These are phyloP conservation scores for Cavia aperea DNA, from an alignment of 2,113 vertebrate genomes.

Conservation along the genomic window DNA sequence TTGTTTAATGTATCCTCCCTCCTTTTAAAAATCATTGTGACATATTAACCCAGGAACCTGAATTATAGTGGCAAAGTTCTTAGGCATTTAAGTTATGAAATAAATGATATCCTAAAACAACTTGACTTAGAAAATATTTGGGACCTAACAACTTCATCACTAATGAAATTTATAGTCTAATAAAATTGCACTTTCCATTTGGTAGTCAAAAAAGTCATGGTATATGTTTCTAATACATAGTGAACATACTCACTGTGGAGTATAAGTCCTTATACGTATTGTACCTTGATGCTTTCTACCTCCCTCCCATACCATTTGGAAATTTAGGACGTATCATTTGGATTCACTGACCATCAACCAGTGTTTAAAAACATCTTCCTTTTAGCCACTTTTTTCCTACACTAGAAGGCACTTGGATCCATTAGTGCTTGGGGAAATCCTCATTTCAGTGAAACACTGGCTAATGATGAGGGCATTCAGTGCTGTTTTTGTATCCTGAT, in stretches of 20 bases:
- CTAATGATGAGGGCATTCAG: neutral
- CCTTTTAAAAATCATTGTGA: neutral
- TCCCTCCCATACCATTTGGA: neutral
- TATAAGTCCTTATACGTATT: no score
- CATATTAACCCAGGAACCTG: neutral
- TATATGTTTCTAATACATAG: neutral
- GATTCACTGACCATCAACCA: neutral
- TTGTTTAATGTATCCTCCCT: neutral
- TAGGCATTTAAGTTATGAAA: constrained; percentile 5
- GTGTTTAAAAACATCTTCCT: constrained; percentile 4
- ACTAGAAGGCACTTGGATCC: neutral
- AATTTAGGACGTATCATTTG: neutral
- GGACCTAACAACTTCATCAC: neutral
- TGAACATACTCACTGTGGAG: neutral
- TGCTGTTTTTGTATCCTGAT: constrained; percentile 15
- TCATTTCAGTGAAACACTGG: neutral
- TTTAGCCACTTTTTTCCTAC: neutral
- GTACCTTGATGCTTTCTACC: neutral
- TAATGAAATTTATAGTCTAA: neutral
- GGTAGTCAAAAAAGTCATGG: neutral
- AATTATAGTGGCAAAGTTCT: neutral
- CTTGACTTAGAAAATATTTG: neutral
- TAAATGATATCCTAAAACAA: neutral
- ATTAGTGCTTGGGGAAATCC: neutral
- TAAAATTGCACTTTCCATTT: constrained; percentile 20